Base-by-base conservation (phyloP, 2,113 vertebrate genomes). In the Aix galericulata region DNA sequence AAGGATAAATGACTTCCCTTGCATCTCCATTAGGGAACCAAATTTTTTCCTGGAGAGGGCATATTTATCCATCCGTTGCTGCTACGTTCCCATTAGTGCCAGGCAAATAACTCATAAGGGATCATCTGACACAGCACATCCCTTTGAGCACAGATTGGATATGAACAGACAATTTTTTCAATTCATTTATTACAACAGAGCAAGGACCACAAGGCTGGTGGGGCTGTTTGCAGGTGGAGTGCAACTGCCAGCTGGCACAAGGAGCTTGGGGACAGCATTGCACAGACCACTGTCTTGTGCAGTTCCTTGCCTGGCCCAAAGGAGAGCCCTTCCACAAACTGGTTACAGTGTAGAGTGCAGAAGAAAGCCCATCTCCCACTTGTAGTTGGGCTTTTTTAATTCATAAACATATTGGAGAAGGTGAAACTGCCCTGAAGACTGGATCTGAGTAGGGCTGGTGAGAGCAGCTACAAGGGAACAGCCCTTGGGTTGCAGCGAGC, bases 291-390 rank as follows among this genome's bases (percentile, higher is more conserved):
- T 32, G 16, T 23, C 29, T 42, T 31, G 22, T 13, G 11, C 10
- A 52, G 60, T 34, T 9, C 46, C 38, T 42, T 17, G 7, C 42
- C 62, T 44, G 59, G 18, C 56, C 64, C 58, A n/a, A 32, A 10
- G 1, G 31, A 23, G 34, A 59, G 5, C 34, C 3, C 13, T 40
- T 21, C 36, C 42, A 31, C 25, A 13, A 66, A 13, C 0, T 3
- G 8, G 3, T 21, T 31, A 16, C n/a, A 76, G 53, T 0, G 0
- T 3, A 1, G 2, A 4, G 9, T 40, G 42, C 31, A 64, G 9
- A 59, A 78, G 3, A 7, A 86, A 63, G 21, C 9, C n/a, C 46
- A 18, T 13, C 22, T 68, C 40, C 50, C 26, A 8, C 29, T 40
- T 10, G 5, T 40, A 32, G 6, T 36, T 86, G 7, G 9, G 15